Evolutionary conservation across 2,797 vertebrate genomes (phyloP), one percentile per base, ranked within the genome.

Genomic region (Dromococcyx pavoninus): DNA sequence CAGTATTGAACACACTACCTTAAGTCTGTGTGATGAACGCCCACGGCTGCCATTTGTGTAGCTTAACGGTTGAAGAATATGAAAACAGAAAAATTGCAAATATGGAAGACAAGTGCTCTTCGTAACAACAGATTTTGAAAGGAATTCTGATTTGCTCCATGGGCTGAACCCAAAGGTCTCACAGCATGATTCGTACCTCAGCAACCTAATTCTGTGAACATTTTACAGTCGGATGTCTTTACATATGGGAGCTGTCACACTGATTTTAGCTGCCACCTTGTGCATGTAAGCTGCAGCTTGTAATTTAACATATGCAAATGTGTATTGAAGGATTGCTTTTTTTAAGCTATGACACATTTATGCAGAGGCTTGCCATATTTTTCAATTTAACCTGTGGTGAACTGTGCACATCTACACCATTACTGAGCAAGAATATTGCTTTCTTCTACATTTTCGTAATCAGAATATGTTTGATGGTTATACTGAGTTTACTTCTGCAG

Each of bases 301-400:
- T 86, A 75, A 69, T 60, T 90, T 92, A 75, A 74, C 74, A 60
- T 57, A 66, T 51, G 67, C 77, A 93, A 92, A 85, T 88, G 13
- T 57, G 19, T n/a, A 93, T 70, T 74, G 74, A 75, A 93, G 65
- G 50, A 58, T 56, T 90, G 32, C 10, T 39, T 54, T 79, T 93
- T 88, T 84, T 9, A 89, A 86, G 46, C 53, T 84, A 21, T 73
- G 53, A 70, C 89, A 91, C 21, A 46, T 91, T 94, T 91, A 48
- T 64, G 76, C 56, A 88, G 62, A 86, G 33, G 7, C 10, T 8
- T 88, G 56, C 11, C 6, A 2, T 12, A 69, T 82, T 61, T 77
- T 56, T 24, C 4, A 7, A 12, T 82, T 92, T 91, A 86, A 86
- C 74, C 56, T 93, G 11, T 79, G 5, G 28, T 72, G 67, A 84